Conservation (phyloP, 1,140 invertebrate species). For the Belonocnema kinseyi region DNA sequence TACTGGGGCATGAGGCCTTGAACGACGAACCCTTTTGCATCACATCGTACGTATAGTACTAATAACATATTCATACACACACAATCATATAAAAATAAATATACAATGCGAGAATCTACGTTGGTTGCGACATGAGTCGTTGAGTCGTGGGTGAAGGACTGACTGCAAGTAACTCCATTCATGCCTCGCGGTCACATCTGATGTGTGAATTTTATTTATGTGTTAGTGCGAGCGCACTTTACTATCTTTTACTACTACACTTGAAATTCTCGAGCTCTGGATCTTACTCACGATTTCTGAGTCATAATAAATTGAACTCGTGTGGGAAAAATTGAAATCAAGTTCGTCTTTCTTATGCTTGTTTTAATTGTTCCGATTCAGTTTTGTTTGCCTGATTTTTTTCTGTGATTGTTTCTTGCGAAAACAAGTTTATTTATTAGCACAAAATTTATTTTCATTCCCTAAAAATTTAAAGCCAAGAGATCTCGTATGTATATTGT, state of each 20-base stretch:
- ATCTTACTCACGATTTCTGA: slow-evolving; percentile 28
- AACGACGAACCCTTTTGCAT: slow-evolving; percentile 11
- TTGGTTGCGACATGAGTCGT: neutral
- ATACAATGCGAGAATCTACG: neutral
- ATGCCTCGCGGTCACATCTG: slow-evolving; percentile 42
- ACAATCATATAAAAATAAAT: neutral
- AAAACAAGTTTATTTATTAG: too few relatives aligned
- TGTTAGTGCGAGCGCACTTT: slow-evolving; percentile 1
- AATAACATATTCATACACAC: neutral
- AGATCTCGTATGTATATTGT: neutral
- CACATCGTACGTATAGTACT: too few relatives aligned
- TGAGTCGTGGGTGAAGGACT: neutral
- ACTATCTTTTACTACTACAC: slow-evolving; percentile 8
- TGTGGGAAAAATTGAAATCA: slow-evolving; percentile 30
- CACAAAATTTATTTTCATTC: too few relatives aligned
- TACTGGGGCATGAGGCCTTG: neutral
- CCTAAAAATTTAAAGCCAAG: too few relatives aligned
- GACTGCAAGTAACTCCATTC: slow-evolving; percentile 47
- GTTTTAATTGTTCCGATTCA: slow-evolving; percentile 3
- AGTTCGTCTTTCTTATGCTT: slow-evolving; percentile 18
- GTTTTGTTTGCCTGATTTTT: neutral
- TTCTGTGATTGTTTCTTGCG: neutral
- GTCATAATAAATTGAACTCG: slow-evolving; percentile 28
- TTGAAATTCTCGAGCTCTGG: neutral
- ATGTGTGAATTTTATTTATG: slow-evolving; percentile 4